These are phyloP conservation scores for Adelosebastes latens DNA, from an alignment of 2,797 vertebrate species.

Conservation along the genomic window DNA sequence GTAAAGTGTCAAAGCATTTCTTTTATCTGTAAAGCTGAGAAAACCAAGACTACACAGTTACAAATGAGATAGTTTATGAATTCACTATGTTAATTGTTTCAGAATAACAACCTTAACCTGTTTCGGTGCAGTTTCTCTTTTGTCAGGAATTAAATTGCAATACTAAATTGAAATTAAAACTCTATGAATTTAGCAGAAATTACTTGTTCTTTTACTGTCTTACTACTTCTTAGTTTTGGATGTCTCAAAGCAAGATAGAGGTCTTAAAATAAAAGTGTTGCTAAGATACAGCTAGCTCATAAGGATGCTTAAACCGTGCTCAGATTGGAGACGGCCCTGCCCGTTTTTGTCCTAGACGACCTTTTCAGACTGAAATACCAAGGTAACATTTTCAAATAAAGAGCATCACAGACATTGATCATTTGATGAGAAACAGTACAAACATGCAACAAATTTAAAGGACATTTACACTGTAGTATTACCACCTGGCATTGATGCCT, in stretches of 20 bases:
- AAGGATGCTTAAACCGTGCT: neutral
- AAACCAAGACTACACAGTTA: neutral
- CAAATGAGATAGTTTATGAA: neutral
- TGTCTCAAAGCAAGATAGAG: neutral
- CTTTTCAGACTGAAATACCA: conserved; percentile 56
- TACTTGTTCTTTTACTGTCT: neutral
- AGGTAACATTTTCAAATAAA: conserved; percentile 35
- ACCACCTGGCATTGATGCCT: neutral
- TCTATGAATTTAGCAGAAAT: neutral
- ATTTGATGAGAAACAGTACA: conserved; percentile 17
- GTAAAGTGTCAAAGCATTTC: neutral
- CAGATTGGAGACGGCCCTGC: neutral
- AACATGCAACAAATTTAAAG: conserved; percentile 3
- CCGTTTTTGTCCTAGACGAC: conserved; percentile 28
- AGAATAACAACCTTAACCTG: neutral
- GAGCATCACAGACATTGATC: conserved; percentile 5
- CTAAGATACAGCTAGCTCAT: neutral
- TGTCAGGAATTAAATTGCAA: neutral
- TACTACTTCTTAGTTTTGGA: neutral
- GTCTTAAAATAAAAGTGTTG: neutral
- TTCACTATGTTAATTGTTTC: neutral
- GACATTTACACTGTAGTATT: neutral
- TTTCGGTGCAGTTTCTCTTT: neutral
- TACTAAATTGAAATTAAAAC: neutral
- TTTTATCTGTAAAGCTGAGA: neutral